Conservation (phyloP, 2,797 vertebrate species). For the Microchirus variegatus region DNA sequence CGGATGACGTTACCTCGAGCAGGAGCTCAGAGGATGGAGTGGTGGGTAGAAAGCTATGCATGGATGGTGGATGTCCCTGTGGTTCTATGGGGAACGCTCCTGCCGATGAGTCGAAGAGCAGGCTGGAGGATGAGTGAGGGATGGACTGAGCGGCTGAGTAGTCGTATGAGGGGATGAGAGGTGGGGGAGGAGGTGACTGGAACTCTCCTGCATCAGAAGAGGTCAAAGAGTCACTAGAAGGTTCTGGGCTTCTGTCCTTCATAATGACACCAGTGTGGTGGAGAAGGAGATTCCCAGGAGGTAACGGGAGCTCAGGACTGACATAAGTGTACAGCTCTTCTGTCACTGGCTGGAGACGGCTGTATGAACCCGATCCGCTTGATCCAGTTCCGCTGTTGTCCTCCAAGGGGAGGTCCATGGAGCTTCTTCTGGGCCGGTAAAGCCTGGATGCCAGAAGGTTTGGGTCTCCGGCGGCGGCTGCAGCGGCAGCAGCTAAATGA, state of each 20-base stretch:
- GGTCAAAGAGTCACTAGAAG: conserved; percentile 92
- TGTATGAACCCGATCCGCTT: conserved; percentile 77
- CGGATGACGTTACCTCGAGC: conserved; percentile 79
- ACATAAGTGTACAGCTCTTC: conserved; percentile 88
- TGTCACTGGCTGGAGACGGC: conserved; percentile 93
- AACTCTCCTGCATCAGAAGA: conserved; percentile 94
- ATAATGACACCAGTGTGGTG: conserved; percentile 72
- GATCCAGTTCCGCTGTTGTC: conserved; percentile 75
- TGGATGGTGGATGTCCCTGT: conserved; percentile 87
- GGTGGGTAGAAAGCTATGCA: conserved; percentile 80
- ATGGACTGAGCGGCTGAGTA: conserved; percentile 80
- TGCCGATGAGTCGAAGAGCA: conserved; percentile 51
- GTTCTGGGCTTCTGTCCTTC: conserved; percentile 91
- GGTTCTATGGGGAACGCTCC: conserved; percentile 61
- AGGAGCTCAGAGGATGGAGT: conserved; percentile 80
- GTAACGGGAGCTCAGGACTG: conserved; percentile 85
- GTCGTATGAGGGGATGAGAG: conserved; percentile 78
- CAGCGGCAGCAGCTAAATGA: conserved; percentile 84
- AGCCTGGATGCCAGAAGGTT: conserved; percentile 76
- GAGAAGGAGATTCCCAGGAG: conserved; percentile 85
- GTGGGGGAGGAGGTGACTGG: conserved; percentile 89
- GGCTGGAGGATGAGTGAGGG: conserved; percentile 69
- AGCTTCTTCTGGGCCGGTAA: conserved; percentile 86
- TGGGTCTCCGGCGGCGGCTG: conserved; percentile 76
- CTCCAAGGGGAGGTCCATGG: conserved; percentile 90